These are phyloP conservation scores for Balearica regulorum DNA, from an alignment of 2,797 vertebrate genomes.

Conservation along the genomic window DNA sequence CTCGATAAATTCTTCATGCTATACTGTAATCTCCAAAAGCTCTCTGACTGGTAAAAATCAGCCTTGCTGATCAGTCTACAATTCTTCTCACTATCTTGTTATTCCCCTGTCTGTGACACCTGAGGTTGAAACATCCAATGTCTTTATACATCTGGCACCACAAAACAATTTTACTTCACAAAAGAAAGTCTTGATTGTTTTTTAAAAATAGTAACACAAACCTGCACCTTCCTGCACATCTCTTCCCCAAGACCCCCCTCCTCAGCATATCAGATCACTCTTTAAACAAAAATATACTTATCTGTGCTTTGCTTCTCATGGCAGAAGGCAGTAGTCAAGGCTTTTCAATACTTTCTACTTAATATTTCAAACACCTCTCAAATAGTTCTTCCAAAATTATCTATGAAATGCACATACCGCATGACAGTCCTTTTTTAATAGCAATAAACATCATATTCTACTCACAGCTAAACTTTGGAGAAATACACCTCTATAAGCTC, in stretches of 20 bases:
- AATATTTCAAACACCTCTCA: neutral
- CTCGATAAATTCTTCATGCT: conserved; percentile 57
- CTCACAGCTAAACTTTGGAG: neutral
- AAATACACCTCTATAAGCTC: neutral
- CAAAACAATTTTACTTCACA: neutral
- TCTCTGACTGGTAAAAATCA: conserved; percentile 25
- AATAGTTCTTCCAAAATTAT: neutral
- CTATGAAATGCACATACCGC: neutral
- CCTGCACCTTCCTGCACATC: neutral
- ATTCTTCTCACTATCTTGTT: neutral
- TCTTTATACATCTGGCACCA: neutral
- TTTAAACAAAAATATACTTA: neutral
- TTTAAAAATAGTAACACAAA: neutral
- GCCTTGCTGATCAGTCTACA: conserved; percentile 9
- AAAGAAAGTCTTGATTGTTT: neutral
- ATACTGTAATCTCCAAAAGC: conserved; percentile 11
- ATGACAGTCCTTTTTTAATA: neutral
- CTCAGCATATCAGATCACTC: neutral
- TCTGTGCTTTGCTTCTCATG: neutral
- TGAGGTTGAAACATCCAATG: neutral
- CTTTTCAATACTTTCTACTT: neutral
- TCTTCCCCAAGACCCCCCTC: neutral
- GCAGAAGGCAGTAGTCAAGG: neutral
- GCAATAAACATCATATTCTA: neutral
- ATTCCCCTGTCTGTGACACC: conserved; percentile 12